These are phyloP conservation scores for Dasysyrphus tricinctus DNA, from an alignment of 2,888 invertebrate species.

Conservation along the genomic window DNA sequence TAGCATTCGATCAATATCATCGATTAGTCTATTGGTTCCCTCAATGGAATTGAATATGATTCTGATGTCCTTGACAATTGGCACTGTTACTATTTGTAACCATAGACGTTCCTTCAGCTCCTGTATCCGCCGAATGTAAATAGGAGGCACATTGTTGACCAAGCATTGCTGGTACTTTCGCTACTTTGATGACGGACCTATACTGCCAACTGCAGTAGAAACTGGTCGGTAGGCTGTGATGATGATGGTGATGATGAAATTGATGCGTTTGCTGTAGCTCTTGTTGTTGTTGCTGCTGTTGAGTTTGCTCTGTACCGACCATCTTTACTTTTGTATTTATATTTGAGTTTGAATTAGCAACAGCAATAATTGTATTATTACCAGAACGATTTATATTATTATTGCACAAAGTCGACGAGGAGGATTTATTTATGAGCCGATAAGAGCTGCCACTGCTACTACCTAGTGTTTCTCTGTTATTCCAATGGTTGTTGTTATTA, in stretches of 20 bases:
- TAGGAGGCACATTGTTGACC: slow-evolving; percentile 56
- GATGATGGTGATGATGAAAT: slow-evolving; percentile 62
- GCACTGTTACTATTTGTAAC: slow-evolving; percentile 58
- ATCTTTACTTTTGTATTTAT: slow-evolving; percentile 50
- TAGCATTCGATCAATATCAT: slow-evolving; percentile 62
- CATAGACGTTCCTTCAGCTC: slow-evolving; percentile 50
- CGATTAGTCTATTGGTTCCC: slow-evolving; percentile 50
- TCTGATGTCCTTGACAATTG: slow-evolving; percentile 45
- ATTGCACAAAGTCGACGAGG: slow-evolving; percentile 54
- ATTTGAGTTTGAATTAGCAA: slow-evolving; percentile 3
- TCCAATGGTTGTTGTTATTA: slow-evolving; percentile 67
- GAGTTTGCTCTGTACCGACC: slow-evolving; percentile 56
- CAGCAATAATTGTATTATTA: slow-evolving; percentile 14
- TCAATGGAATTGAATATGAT: slow-evolving; percentile 59
- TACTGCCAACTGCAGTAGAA: slow-evolving; percentile 26
- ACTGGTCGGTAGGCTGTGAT: slow-evolving; percentile 63
- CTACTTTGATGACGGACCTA: slow-evolving; percentile 44
- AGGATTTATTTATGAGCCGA: slow-evolving; percentile 31
- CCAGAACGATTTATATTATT: slow-evolving; percentile 57
- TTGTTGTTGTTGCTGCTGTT: slow-evolving; percentile 52
- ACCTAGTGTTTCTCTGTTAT: slow-evolving; percentile 41
- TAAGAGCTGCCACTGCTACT: slow-evolving; percentile 15
- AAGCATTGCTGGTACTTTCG: slow-evolving; percentile 35
- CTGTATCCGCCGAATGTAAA: slow-evolving; percentile 37
- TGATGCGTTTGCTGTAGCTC: slow-evolving; percentile 60